Evolutionary conservation across 2,797 vertebrate genomes (phyloP).

Genomic region (Sebastes baramenuke): DNA sequence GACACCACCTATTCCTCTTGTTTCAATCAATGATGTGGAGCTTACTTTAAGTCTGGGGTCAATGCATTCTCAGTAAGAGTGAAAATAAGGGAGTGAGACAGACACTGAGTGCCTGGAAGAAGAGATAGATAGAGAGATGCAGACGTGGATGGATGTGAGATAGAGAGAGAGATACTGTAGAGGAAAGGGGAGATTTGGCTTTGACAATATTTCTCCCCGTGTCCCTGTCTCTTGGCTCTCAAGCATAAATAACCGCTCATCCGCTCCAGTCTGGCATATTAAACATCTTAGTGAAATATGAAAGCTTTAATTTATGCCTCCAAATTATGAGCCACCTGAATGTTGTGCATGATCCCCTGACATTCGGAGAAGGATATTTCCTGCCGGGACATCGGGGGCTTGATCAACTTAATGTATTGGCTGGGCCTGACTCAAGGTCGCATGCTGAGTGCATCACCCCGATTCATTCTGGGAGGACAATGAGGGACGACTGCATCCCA

Average conservation of each 20-base stretch:
- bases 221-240: constrained; percentile 31
- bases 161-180: background rate
- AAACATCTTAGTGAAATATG: constrained; percentile 63
- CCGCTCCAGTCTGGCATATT: constrained; percentile 54
- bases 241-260: constrained; percentile 59
- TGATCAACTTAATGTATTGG: constrained; percentile 61
- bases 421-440: constrained; percentile 64
- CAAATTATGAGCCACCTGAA: constrained; percentile 48
- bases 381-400: constrained; percentile 34
- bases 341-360: constrained; percentile 49
- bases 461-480: constrained; percentile 17
- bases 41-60: constrained; percentile 58
- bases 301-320: constrained; percentile 58
- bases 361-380: constrained; percentile 55
- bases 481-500: constrained; percentile 7
- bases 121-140: constrained; percentile 13
- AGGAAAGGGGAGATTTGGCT: background rate
- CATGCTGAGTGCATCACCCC: constrained; percentile 37
- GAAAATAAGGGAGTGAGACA: constrained; percentile 43
- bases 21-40: constrained; percentile 67
- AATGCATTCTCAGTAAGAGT: constrained; percentile 46
- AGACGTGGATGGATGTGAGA: background rate
- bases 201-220: constrained; percentile 31
- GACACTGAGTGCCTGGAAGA: background rate
- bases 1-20: constrained; percentile 56